Evolutionary conservation across 2,797 vertebrate species (phyloP), one percentile per base, ranked within the genome.

Genomic region (Tragopan temminckii): DNA sequence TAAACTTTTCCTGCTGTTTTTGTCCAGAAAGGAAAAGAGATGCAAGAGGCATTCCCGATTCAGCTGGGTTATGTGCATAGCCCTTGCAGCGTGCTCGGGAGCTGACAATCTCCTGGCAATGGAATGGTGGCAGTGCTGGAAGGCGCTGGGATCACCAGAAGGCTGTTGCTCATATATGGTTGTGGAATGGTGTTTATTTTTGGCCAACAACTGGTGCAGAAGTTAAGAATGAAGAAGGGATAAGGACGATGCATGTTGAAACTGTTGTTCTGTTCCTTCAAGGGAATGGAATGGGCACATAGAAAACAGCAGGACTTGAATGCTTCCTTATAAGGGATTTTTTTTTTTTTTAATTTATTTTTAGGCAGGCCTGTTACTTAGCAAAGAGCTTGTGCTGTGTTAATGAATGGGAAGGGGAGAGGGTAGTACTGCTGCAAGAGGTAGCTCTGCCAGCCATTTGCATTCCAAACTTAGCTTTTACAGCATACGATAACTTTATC

Each of bases 1-100:
- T 58, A 99, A 95, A 75, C 84, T 98, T 94, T 91, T 98, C 45
- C 99, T 98, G 91, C 98, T 98, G 88, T 98, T 98, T 92, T 98
- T 99, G 97, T 99, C 99, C 97, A 99, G 97, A 96, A 99, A 99
- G 76, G 99, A 99, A 94, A 99, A 99, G 70, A 99, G 96, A 97
- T 99, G 98, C 38, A 99, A 95, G 74, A 99, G 98, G 95, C 99
- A 99, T 78, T 99, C 99, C 5, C 78, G 96, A 94, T 99, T 99
- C 77, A 99, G 98, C 96, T 99, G 97, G 17, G 97, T 98, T 80
- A 99, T 97, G 58, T 98, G 98, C 99, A 99, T 99, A 24, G 91
- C 72, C 24, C 0, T 1, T 17, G 48, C 27, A 20, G 53, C 4
- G 21, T 10, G 87, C 8, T 29, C 21, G 86, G 76, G 68, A 85